Conservation (phyloP, 2,797 vertebrate species). For the Limnodromus scolopaceus region DNA sequence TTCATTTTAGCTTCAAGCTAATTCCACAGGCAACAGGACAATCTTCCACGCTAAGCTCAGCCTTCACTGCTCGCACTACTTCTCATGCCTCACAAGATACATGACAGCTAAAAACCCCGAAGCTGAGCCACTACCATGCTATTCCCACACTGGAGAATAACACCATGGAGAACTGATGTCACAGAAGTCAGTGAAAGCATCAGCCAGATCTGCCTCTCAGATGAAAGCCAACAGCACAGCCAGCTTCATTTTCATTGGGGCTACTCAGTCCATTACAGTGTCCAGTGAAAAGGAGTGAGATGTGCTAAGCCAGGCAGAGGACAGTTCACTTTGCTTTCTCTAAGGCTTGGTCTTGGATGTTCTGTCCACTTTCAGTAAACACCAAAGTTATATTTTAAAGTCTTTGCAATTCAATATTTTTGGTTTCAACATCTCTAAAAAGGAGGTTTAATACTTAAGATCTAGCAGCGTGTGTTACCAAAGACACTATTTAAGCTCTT, state of each 20-base stretch:
- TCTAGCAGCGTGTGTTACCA: background rate
- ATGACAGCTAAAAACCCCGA: background rate
- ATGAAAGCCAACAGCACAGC: background rate
- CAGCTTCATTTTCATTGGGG: background rate
- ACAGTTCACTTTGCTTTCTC: background rate
- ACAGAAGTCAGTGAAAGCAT: background rate
- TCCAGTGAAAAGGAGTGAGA: accelerated
- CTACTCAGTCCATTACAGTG: background rate
- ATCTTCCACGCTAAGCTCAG: background rate
- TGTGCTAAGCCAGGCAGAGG: background rate
- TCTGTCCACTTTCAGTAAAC: background rate
- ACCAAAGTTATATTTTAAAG: background rate
- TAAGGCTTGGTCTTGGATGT: background rate
- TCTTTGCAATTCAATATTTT: background rate
- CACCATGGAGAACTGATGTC: background rate
- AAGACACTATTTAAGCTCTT: background rate
- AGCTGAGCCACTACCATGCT: background rate
- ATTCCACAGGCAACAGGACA: background rate
- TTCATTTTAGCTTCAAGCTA: background rate
- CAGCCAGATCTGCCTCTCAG: background rate
- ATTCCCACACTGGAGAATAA: background rate
- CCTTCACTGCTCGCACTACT: background rate
- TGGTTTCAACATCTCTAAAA: background rate
- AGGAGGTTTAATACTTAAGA: background rate
- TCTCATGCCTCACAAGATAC: background rate